These are phyloP conservation scores for Drosophila kurseongensis DNA, from an alignment of 1,140 invertebrate genomes.

Conservation along the genomic window DNA sequence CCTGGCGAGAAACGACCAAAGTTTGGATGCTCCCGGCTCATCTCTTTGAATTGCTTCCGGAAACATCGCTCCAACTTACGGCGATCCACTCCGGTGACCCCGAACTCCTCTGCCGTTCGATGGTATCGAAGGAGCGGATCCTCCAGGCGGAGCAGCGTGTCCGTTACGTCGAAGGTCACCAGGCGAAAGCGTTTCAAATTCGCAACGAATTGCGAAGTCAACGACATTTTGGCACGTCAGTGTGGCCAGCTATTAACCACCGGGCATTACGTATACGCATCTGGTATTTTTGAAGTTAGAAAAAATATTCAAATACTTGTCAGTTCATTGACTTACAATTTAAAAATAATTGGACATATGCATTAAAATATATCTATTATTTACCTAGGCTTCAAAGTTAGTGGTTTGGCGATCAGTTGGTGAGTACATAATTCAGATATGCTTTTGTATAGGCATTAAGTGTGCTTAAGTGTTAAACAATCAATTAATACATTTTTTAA, in stretches of 20 bases:
- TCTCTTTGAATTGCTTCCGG: constrained; percentile 60
- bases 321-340: too few species aligned
- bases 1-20: constrained; percentile 58
- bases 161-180: constrained; percentile 95
- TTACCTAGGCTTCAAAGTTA: too few species aligned
- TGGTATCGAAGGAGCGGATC: constrained; percentile 90
- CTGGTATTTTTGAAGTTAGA: background rate
- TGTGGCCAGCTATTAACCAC: constrained; percentile 8
- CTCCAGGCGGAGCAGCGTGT: constrained; percentile 90
- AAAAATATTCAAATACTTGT: background rate
- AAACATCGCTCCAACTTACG: constrained; percentile 86
- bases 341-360: too few species aligned
- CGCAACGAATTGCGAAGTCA: constrained; percentile 57
- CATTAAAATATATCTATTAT: too few species aligned
- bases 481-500: too few species aligned
- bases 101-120: constrained; percentile 88
- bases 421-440: too few species aligned
- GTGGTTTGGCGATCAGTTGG: too few species aligned
- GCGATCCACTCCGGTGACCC: constrained; percentile 86
- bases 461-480: too few species aligned
- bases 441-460: too few species aligned
- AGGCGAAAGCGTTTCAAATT: constrained; percentile 85
- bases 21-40: constrained; percentile 63
- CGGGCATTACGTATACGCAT: background rate
- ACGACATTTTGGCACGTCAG: constrained; percentile 54